A percentile compares a stretch with the other conserved stretches of the same genome.
Evolutionary conservation across 2,888 invertebrate species (phyloP).

Genomic region (Amitus sp.): DNA sequence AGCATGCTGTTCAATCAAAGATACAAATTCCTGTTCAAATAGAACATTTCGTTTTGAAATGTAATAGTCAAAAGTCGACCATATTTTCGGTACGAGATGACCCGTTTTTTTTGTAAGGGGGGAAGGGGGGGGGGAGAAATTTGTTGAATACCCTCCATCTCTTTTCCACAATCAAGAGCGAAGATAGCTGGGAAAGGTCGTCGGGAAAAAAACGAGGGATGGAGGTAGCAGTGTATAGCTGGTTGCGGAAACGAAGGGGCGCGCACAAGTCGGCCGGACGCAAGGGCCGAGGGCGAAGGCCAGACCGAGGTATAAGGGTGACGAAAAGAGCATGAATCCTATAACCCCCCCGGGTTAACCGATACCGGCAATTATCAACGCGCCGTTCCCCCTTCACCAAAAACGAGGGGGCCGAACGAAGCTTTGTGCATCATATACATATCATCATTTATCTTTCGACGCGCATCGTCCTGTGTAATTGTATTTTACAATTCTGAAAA

Average conservation of each 20-base stretch:
- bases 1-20: too few species aligned
- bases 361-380: conserved; percentile 66
- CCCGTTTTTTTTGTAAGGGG: too few species aligned
- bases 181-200: conserved; percentile 7
- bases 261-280: conserved; percentile 57
- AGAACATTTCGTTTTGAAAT: too few species aligned
- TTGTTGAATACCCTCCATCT: too few species aligned
- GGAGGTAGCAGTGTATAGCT: conserved; percentile 43
- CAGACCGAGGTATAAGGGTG: conserved; percentile 41
- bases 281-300: conserved; percentile 54
- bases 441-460: conserved; percentile 47
- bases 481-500: conserved; percentile 15
- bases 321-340: conserved; percentile 43
- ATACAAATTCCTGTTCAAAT: too few species aligned
- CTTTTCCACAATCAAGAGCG: not conserved
- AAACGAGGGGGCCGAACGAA: conserved; percentile 34
- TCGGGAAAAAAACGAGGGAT: conserved; percentile 46
- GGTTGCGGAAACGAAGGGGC: conserved; percentile 62
- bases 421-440: conserved; percentile 38
- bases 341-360: conserved; percentile 60
- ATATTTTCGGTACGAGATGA: too few species aligned
- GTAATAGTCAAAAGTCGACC: too few species aligned
- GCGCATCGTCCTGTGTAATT: conserved; percentile 53
- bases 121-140: too few species aligned
- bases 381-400: conserved; percentile 52